Percentiles rank a stretch among this genome's conserved stretches.
Evolutionary conservation across 2,888 invertebrate species (phyloP).

Genomic region (Sarcophaga rosellei): DNA sequence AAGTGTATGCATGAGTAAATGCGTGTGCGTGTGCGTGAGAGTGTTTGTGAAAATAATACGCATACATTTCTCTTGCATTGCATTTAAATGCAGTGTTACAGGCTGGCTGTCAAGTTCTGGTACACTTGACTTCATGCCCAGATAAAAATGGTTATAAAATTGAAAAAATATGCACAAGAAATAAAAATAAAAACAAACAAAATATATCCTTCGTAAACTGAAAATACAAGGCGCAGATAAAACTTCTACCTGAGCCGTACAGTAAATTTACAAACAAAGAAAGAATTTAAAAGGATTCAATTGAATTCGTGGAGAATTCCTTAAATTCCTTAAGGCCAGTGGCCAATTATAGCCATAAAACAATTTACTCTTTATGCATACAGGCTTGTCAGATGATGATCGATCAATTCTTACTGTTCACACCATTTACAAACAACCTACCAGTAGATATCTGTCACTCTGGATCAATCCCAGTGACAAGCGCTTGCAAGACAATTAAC

Average conservation of each 20-base stretch:
- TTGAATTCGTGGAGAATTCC: too few relatives aligned
- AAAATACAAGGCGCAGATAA: not conserved
- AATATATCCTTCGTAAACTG: conserved; percentile 6
- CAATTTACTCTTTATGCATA: too few relatives aligned
- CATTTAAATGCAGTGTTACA: not conserved
- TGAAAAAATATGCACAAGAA: conserved; percentile 10
- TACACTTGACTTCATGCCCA: conserved; percentile 48
- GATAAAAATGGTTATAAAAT: conserved; percentile 38
- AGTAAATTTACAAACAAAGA: too few relatives aligned
- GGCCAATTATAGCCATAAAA: too few relatives aligned
- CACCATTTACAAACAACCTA: too few relatives aligned
- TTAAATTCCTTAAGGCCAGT: too few relatives aligned
- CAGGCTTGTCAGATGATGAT: too few relatives aligned
- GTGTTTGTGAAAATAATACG: conserved; percentile 14
- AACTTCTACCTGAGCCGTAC: not conserved
- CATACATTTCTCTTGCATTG: not conserved
- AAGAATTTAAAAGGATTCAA: too few relatives aligned
- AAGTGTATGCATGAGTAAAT: not conserved
- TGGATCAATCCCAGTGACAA: too few relatives aligned
- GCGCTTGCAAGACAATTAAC: too few relatives aligned
- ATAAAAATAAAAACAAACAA: not conserved
- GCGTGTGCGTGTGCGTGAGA: not conserved
- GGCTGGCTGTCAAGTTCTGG: not conserved
- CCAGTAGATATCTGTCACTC: too few relatives aligned
- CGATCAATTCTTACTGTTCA: too few relatives aligned